Evolutionary conservation across 2,888 invertebrate genomes (phyloP).

Genomic region (Julus scanicus): DNA sequence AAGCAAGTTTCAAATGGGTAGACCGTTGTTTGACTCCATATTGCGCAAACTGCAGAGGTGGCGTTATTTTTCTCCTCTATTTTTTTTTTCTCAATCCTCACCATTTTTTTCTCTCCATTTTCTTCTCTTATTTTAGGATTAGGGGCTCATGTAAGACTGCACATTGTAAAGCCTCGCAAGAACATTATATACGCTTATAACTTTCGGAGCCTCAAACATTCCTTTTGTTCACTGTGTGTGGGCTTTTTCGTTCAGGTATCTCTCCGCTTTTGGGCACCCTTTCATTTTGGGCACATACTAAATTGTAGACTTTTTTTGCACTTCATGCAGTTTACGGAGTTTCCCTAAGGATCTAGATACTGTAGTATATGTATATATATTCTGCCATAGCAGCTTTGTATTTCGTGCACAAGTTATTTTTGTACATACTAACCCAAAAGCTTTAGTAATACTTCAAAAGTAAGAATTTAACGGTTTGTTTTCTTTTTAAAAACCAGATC

Average conservation of each 20-base stretch:
- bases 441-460: too few species aligned
- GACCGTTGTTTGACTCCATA: background rate
- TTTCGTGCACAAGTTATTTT: too few species aligned
- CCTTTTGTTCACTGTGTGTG: background rate
- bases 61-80: slow-evolving; percentile 4
- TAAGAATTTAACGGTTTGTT: too few species aligned
- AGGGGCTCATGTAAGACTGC: slow-evolving; percentile 21
- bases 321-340: background rate
- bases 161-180: background rate
- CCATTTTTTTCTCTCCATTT: slow-evolving; percentile 14
- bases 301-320: background rate
- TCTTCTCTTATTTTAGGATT: slow-evolving; percentile 36
- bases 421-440: too few species aligned
- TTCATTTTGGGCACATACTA: background rate
- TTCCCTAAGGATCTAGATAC: too few species aligned
- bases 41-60: slow-evolving; percentile 17
- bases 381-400: too few species aligned
- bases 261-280: background rate
- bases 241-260: background rate
- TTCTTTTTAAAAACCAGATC: too few species aligned
- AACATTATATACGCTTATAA: slow-evolving; percentile 25
- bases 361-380: too few species aligned
- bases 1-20: background rate
- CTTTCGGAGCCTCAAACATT: background rate
- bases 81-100: background rate